phyloP scores from a whole-genome alignment of 37 sponge, comb jelly and placozoan genomes.

The Spongia lamella region DNA sequence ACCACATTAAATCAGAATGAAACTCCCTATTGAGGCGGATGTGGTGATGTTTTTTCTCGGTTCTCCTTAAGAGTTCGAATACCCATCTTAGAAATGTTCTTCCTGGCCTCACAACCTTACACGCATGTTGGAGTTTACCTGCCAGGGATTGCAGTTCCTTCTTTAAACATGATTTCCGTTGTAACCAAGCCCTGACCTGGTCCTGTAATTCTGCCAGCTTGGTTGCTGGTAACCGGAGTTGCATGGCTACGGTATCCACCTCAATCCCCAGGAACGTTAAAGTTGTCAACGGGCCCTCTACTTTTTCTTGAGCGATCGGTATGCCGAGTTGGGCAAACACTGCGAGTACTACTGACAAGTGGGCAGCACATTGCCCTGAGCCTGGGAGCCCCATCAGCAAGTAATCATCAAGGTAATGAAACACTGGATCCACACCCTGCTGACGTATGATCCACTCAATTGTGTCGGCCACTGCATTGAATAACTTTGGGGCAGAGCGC shows the following conservation, averaged over 20 bases:
- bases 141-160: constrained; percentile 19
- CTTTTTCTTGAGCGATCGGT: constrained; percentile 28
- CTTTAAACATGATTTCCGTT: neutral
- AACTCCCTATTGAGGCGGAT: constrained; percentile 25
- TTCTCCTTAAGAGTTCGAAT: constrained; percentile 6
- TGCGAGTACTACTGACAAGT: neutral
- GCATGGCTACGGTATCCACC: too few relatives aligned
- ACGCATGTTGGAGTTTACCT: constrained; percentile 18
- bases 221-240: constrained; percentile 18
- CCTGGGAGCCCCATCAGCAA: constrained; percentile 13
- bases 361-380: neutral
- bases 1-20: constrained; percentile 30
- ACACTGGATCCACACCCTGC: neutral
- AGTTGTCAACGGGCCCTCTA: constrained; percentile 24
- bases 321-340: constrained; percentile 5
- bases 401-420: constrained; percentile 41
- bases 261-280: constrained; percentile 15
- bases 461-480: constrained; percentile 34
- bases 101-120: constrained; percentile 27
- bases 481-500: constrained; percentile 24
- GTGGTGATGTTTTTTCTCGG: neutral
- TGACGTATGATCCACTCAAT: constrained; percentile 7
- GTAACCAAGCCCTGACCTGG: neutral
- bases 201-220: constrained; percentile 24
- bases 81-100: constrained; percentile 16